Evolutionary conservation across 1,140 invertebrate species (phyloP).

Genomic region (Sweltsa coloradensis): DNA sequence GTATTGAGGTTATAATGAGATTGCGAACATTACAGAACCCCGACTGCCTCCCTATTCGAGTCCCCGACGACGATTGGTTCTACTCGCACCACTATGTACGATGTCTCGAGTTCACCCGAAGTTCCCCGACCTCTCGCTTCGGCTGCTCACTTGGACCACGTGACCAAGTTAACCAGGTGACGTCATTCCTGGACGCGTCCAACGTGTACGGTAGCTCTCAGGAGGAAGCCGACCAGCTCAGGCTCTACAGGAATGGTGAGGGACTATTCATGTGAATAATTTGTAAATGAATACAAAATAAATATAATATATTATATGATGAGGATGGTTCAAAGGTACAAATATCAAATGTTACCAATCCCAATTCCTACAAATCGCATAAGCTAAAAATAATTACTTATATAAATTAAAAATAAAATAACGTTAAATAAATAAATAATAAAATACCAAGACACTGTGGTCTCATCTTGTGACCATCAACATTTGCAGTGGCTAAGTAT

Average conservation of each 20-base stretch:
- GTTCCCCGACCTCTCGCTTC: slow-evolving; percentile 52
- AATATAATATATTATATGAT: no score
- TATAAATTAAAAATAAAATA: no score
- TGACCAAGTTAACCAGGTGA: slow-evolving; percentile 60
- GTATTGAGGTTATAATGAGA: no score
- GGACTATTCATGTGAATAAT: no score
- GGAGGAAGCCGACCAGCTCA: slow-evolving; percentile 55
- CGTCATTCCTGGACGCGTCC: slow-evolving; percentile 83
- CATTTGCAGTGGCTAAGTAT: no score
- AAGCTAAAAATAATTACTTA: no score
- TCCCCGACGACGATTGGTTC: slow-evolving; percentile 48
- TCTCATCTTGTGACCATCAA: background rate
- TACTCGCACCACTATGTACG: slow-evolving; percentile 48
- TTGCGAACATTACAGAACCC: slow-evolving; percentile 57
- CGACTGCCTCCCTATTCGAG: slow-evolving; percentile 67
- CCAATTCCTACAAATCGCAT: no score
- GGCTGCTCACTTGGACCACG: slow-evolving; percentile 41
- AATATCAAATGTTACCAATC: no score
- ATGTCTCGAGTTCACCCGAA: slow-evolving; percentile 62
- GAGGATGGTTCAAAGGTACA: background rate
- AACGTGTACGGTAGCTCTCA: slow-evolving; percentile 81
- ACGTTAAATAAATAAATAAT: no score
- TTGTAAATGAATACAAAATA: no score
- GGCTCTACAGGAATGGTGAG: slow-evolving; percentile 54
- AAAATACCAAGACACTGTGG: background rate